A percentile compares a stretch with the other conserved stretches of the same genome.
Conservation (phyloP, 2,113 vertebrate species). For the Asarcornis scutulata region DNA sequence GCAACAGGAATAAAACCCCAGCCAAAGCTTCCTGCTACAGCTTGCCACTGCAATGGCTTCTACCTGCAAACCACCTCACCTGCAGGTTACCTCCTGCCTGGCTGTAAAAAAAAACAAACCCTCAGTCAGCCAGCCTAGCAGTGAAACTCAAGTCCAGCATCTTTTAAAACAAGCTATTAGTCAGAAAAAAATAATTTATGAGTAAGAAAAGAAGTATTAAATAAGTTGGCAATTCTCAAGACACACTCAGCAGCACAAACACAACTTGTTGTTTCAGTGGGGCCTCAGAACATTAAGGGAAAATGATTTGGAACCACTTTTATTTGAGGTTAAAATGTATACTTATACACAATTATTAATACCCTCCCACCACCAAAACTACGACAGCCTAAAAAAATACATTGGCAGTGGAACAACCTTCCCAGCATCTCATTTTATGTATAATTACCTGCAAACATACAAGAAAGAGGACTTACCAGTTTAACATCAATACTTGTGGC, state of each 20-base stretch:
- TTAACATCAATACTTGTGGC: slow-evolving; percentile 89
- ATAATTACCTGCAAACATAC: not conserved
- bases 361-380: not conserved
- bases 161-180: not conserved
- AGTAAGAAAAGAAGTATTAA: not conserved
- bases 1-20: not conserved
- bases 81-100: not conserved
- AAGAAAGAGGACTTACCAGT: slow-evolving; percentile 80
- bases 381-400: not conserved
- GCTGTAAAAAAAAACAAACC: not conserved
- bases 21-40: not conserved
- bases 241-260: not conserved
- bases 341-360: not conserved
- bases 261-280: not conserved
- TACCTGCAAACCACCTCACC: not conserved
- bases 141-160: not conserved
- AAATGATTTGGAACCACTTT: not conserved
- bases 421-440: not conserved
- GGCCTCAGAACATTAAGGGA: not conserved
- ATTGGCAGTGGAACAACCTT: not conserved
- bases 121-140: not conserved
- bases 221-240: not conserved
- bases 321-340: not conserved
- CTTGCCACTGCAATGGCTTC: not conserved
- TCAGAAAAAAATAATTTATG: not conserved